Evolutionary conservation across 2,888 invertebrate genomes (phyloP).

Genomic region (Nebria salina): DNA sequence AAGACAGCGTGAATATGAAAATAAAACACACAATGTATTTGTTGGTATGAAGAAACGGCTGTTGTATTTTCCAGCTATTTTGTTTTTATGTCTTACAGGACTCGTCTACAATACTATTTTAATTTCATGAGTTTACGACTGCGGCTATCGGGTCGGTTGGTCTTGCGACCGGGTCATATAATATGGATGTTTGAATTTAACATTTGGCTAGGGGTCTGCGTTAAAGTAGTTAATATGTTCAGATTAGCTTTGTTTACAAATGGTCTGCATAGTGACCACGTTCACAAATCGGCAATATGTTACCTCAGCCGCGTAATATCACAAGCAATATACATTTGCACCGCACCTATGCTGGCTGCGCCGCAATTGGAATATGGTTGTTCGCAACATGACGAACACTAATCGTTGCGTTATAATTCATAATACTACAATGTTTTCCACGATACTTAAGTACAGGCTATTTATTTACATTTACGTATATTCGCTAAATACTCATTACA

Average conservation of each 20-base stretch:
- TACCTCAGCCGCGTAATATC: conserved; percentile 13
- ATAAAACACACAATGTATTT: background rate
- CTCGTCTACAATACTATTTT: conserved; percentile 1
- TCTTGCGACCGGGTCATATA: background rate
- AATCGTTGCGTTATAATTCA: background rate
- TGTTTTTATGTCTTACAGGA: background rate
- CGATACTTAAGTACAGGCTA: background rate
- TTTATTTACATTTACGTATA: background rate
- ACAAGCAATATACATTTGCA: background rate
- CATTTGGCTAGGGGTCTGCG: background rate
- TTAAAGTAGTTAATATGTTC: conserved; percentile 17
- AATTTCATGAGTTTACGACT: conserved; percentile 6
- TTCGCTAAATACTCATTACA: background rate
- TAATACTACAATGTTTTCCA: background rate
- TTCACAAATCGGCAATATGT: conserved; percentile 25
- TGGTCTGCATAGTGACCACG: conserved; percentile 12
- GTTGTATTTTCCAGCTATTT: background rate
- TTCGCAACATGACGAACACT: background rate
- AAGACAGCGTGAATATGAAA: background rate
- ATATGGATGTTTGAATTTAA: conserved; percentile 2
- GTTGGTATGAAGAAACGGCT: background rate
- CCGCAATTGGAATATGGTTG: background rate
- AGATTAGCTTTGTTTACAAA: conserved; percentile 14
- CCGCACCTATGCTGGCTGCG: background rate
- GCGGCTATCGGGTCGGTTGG: background rate